phyloP scores from a whole-genome alignment of 1,140 invertebrate genomes.

The Anoplolepis gracilipes region DNA sequence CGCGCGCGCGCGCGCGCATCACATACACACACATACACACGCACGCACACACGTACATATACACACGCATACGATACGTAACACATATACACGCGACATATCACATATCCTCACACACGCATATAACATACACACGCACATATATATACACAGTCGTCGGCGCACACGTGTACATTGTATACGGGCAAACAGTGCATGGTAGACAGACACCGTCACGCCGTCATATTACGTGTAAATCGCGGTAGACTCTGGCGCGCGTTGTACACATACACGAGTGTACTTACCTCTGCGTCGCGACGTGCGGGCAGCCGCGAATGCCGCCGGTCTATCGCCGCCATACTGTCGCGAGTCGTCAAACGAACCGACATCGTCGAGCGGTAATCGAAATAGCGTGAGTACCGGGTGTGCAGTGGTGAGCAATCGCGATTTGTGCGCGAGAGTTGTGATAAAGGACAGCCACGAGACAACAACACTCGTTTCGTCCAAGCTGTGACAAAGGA shows the following conservation, averaged over 20 bases:
- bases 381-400: conserved; percentile 1
- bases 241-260: background rate
- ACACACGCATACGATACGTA: conserved; percentile 7
- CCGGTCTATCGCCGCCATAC: conserved; percentile 22
- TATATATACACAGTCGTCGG: background rate
- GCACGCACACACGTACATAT: conserved; percentile 16
- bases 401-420: conserved; percentile 32
- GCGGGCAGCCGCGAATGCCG: background rate
- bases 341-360: conserved; percentile 17
- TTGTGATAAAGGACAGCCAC: background rate
- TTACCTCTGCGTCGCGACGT: background rate
- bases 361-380: background rate
- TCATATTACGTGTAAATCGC: background rate
- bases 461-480: background rate
- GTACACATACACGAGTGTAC: background rate
- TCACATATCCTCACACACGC: conserved; percentile 20
- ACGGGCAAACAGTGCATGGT: conserved; percentile 6
- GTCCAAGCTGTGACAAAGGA: no score
- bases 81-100: conserved; percentile 15
- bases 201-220: conserved; percentile 4
- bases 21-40: background rate
- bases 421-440: conserved; percentile 19
- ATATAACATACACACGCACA: conserved; percentile 39
- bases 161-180: conserved; percentile 40
- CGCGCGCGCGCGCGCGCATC: background rate